A percentile compares a stretch with the other conserved stretches of the same genome.
Evolutionary conservation across 2,113 vertebrate species (phyloP).

Genomic region (Alethe castanea): DNA sequence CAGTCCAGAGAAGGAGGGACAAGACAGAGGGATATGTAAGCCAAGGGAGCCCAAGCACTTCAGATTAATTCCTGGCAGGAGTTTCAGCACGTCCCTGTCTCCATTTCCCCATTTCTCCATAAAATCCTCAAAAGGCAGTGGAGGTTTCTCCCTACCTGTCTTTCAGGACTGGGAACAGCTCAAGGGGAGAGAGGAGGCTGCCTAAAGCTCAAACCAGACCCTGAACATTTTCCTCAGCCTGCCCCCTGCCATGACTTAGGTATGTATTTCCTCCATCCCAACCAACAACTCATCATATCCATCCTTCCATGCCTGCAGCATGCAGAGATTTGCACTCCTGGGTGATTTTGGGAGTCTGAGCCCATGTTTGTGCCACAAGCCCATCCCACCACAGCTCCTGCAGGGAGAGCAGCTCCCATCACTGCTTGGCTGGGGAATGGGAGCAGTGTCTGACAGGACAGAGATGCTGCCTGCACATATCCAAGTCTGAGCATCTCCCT

Average conservation of each 20-base stretch:
- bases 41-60: neutral
- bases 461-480: neutral
- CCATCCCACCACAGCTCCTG: neutral
- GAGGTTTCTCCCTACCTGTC: neutral
- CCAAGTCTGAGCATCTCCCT: neutral
- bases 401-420: neutral
- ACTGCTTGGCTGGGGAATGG: neutral
- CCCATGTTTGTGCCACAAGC: neutral
- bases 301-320: rapidly evolving
- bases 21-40: neutral
- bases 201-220: rapidly evolving
- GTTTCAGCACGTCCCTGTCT: neutral
- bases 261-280: rapidly evolving
- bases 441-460: neutral
- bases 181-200: neutral
- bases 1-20: neutral
- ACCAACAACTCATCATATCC: rapidly evolving
- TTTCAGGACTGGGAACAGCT: neutral
- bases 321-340: rapidly evolving
- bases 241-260: neutral
- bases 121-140: neutral
- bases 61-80: neutral
- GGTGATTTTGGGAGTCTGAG: neutral
- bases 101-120: neutral
- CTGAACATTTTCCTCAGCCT: neutral